A percentile compares a stretch with the other conserved stretches of the same genome.
phyloP scores from a whole-genome alignment of 2,113 vertebrate species.

The Hydropotes inermis region DNA sequence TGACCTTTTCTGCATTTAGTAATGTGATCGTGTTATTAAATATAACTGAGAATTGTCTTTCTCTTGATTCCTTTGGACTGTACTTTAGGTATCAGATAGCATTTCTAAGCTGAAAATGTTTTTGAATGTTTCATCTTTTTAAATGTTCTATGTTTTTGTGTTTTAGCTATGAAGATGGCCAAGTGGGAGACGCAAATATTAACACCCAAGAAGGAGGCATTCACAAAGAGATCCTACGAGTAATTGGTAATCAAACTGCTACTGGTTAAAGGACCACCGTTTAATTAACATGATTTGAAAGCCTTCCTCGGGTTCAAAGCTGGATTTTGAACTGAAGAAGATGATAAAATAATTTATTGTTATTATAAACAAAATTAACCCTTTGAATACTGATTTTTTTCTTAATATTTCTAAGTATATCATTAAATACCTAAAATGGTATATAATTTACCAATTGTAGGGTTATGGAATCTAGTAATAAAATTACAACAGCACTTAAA shows the following conservation, averaged over 20 bases:
- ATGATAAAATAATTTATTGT: slow-evolving; percentile 81
- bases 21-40: neutral
- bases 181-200: slow-evolving; percentile 91
- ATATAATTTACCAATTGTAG: slow-evolving; percentile 78
- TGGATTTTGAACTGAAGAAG: slow-evolving; percentile 91
- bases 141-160: slow-evolving; percentile 54
- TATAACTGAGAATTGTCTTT: neutral
- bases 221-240: slow-evolving; percentile 92
- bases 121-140: neutral
- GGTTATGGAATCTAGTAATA: slow-evolving; percentile 80
- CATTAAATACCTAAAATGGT: slow-evolving; percentile 79
- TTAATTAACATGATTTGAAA: slow-evolving; percentile 74
- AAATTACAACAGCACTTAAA: slow-evolving; percentile 78
- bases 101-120: neutral
- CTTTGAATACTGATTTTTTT: slow-evolving; percentile 87
- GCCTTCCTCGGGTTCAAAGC: slow-evolving; percentile 87
- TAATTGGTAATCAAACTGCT: slow-evolving; percentile 94
- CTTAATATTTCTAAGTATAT: slow-evolving; percentile 84
- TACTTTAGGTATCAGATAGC: no score
- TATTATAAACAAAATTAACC: slow-evolving; percentile 82
- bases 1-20: neutral
- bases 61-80: neutral
- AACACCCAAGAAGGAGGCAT: slow-evolving; percentile 91
- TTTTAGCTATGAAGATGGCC: slow-evolving; percentile 91
- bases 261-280: slow-evolving; percentile 86